These are phyloP conservation scores for Epizoanthus scotinus DNA, from an alignment of 92 coral and sea anemone genomes.

Conservation along the genomic window DNA sequence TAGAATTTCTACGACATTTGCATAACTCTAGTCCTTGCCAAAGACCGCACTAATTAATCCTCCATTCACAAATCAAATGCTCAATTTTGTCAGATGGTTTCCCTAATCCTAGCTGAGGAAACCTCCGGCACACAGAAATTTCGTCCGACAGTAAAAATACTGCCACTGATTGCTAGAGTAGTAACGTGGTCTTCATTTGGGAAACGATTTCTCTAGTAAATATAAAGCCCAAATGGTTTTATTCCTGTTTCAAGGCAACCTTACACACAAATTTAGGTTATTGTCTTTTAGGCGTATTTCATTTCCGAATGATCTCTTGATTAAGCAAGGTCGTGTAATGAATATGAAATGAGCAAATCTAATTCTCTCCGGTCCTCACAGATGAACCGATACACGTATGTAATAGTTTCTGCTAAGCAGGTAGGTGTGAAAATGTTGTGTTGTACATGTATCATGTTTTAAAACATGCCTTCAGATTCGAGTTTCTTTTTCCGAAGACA, in stretches of 20 bases:
- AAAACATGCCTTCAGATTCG: no score
- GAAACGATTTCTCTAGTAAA: no score
- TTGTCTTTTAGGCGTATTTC: background rate
- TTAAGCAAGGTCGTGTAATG: constrained; percentile 11
- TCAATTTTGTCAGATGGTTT: background rate
- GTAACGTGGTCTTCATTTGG: no score
- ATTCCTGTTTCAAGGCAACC: background rate
- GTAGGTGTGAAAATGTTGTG: no score
- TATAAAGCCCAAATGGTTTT: background rate
- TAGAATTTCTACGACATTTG: constrained; percentile 4
- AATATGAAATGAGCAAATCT: background rate
- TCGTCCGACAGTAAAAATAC: background rate
- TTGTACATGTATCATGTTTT: no score
- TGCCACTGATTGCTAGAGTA: background rate
- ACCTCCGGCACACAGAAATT: background rate
- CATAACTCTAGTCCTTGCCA: background rate
- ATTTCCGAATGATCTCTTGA: background rate
- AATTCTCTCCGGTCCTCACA: background rate
- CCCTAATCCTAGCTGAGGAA: background rate
- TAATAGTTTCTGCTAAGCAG: no score
- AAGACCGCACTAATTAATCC: constrained; percentile 9
- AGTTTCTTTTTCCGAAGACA: no score
- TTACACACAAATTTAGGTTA: background rate
- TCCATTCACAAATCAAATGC: background rate
- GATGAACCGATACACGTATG: background rate